Base-by-base conservation (phyloP, 2,113 vertebrate species). In the Macquaria ambigua region DNA sequence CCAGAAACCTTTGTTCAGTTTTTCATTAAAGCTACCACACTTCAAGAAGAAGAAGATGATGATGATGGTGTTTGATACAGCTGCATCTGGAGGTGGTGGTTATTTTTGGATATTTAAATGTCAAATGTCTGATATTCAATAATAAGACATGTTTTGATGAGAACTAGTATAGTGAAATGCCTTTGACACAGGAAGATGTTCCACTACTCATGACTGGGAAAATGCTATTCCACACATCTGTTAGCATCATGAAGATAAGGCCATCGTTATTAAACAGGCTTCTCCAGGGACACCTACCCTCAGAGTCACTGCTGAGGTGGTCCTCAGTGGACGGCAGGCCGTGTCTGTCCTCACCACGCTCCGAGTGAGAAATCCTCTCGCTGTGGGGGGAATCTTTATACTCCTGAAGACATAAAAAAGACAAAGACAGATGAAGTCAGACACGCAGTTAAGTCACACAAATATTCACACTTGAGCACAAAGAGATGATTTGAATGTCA, bases 241-340 rank as follows among this genome's bases (percentile, higher is more conserved):
- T 6, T 2, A 18, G 6, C 14, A 59, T 28, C n/a, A 53, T 64
- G 23, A 39, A 25, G 11, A 31, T 23, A 6, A 31, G n/a, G 18
- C 34, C 12, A 6, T 28, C 25, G 4, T 69, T 48, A 20, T 23
- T 9, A 50, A 68, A 81, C 61, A 11, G 48, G 76, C 70, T 63
- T 6, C 8, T 79, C 3, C 6, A 6, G 28, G 56, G 63, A 12
- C 62, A 77, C 88, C 12, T 92, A 96, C 96, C 87, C 84, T 96
- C 96, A 1, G 96, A 96, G 87, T 96, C 96, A 23, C 95, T 95
- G 92, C 95, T 94, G 82, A 94, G 94, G 79, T 94, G 95, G 77
- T 96, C 95, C 43, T 96, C 96, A 0, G 87, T 86, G 56, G 81
- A 75, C 37, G 89, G 81, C 23, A 87, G 61, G 39, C 73, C 64